Evolutionary conservation across 2,888 invertebrate genomes (phyloP), one percentile per base, ranked within the genome.

Genomic region (Tenthredo distinguenda): DNA sequence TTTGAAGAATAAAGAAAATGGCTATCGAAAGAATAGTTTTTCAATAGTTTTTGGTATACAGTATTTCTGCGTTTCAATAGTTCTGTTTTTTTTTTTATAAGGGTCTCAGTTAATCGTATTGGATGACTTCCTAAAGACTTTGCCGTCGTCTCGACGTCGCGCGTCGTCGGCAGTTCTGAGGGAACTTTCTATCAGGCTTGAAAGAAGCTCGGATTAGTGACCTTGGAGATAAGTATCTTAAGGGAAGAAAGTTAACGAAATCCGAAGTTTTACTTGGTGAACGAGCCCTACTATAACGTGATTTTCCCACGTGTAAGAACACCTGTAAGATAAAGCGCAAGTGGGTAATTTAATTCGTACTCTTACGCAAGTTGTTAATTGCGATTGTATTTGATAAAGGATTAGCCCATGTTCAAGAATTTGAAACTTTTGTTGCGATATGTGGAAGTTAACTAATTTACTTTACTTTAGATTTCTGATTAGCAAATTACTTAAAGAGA

Each of bases 341-440:
- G 50, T 81, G 47, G 26, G 37, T 79, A 62, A 50, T 47, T 31
- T 71, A 68, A 68, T 40, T 31, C 12, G 34, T 50, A 50, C 31
- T 31, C 65, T 83, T 83, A 68, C 34, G 83, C 31, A 83, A 83
- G n/a, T 50, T 83, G 40, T 47, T 71, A 68, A 83, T 83, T 83
- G 83, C 83, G 43, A 68, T 83, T 47, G 12, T 47, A 6, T 26
- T 12, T 47, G 68, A 83, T 81, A 81, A n/a, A 81, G 62, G 40
- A 62, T 81, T 81, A 81, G 40, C 81, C 62, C 81, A 62, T 18
- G 58, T 81, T 62, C 21, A 40, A 62, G 40, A 81, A 62, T 81
- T 81, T 81, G 26, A 40, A 58, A 81, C 81, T n/a, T 81, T 31
- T 50, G 58, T 37, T 40, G 40, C 58, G 62, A 62, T 58, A n/a